phyloP scores from a whole-genome alignment of 2,888 invertebrate genomes.

The Salpingus planirostris region DNA sequence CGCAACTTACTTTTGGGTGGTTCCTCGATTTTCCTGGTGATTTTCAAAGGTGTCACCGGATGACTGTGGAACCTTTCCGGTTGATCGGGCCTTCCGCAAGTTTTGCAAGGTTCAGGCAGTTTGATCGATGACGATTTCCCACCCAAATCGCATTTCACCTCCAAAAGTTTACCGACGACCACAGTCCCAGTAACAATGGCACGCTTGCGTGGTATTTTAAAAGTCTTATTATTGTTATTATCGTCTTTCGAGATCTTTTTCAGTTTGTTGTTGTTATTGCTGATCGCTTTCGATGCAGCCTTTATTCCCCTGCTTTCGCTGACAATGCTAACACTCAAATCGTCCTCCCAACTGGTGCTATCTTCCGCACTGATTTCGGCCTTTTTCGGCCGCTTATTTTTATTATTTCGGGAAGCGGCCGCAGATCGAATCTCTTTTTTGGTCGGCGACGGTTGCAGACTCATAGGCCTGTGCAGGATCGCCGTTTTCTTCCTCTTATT shows the following conservation, averaged over 20 bases:
- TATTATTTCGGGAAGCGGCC: too few species aligned
- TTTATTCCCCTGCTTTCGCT: neutral
- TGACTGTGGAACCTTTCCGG: slow-evolving; percentile 59
- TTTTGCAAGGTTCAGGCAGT: slow-evolving; percentile 50
- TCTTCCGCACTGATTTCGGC: slow-evolving; percentile 30
- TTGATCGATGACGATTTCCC: slow-evolving; percentile 25
- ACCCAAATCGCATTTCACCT: neutral
- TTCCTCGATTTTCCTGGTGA: slow-evolving; percentile 10
- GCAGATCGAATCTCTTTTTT: slow-evolving; percentile 9
- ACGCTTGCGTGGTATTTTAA: slow-evolving; percentile 18
- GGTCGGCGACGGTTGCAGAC: slow-evolving; percentile 19
- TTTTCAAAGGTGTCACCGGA: slow-evolving; percentile 35
- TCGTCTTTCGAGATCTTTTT: slow-evolving; percentile 16
- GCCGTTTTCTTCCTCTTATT: slow-evolving; percentile 18
- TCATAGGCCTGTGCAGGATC: slow-evolving; percentile 23
- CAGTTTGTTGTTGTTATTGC: slow-evolving; percentile 11
- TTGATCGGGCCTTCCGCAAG: slow-evolving; percentile 58
- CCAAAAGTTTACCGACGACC: slow-evolving; percentile 1
- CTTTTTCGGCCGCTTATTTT: slow-evolving; percentile 7
- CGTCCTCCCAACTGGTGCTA: slow-evolving; percentile 25
- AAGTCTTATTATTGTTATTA: slow-evolving; percentile 23
- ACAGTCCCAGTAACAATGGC: too few species aligned
- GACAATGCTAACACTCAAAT: slow-evolving; percentile 11
- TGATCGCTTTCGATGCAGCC: slow-evolving; percentile 8
- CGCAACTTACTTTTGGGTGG: slow-evolving; percentile 19